Conservation (phyloP, 2,797 vertebrate species). For the Crocodylus rhombifer region DNA sequence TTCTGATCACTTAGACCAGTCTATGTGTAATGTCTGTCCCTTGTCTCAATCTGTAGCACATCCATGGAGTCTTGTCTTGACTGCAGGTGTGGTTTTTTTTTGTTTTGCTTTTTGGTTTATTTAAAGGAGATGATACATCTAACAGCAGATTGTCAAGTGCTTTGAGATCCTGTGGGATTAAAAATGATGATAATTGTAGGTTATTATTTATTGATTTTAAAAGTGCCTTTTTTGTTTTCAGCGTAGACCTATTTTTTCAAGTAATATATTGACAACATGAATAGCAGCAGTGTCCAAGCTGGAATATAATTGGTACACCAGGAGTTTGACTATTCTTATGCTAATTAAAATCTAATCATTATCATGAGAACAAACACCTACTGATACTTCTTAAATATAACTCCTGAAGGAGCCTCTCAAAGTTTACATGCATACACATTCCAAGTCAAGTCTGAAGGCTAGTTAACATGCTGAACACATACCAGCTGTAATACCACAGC, state of each 20-base stretch:
- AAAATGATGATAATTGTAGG: not conserved
- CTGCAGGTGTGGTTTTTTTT: not conserved
- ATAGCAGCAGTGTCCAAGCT: conserved; percentile 48
- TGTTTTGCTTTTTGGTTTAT: too few relatives aligned
- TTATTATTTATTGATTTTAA: conserved; percentile 15
- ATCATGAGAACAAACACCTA: conserved; percentile 57
- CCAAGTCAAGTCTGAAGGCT: conserved; percentile 16
- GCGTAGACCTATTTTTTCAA: not conserved
- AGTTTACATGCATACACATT: not conserved
- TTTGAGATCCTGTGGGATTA: not conserved
- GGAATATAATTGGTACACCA: conserved; percentile 46
- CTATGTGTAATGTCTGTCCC: too few relatives aligned
- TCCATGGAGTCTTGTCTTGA: not conserved
- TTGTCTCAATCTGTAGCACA: not conserved
- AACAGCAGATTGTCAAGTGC: not conserved
- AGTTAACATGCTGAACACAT: conserved; percentile 41
- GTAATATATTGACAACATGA: conserved; percentile 44
- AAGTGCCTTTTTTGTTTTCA: conserved; percentile 50
- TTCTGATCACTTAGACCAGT: too few relatives aligned
- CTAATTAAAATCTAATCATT: conserved; percentile 72
- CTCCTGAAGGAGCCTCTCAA: conserved; percentile 38
- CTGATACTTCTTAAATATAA: conserved; percentile 42
- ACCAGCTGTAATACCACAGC: not conserved
- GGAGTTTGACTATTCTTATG: conserved; percentile 48
- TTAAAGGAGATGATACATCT: not conserved